A percentile compares a stretch with the other conserved stretches of the same genome.
Conservation (phyloP, 2,888 invertebrate genomes). For the Rhorus exstirpatorius region DNA sequence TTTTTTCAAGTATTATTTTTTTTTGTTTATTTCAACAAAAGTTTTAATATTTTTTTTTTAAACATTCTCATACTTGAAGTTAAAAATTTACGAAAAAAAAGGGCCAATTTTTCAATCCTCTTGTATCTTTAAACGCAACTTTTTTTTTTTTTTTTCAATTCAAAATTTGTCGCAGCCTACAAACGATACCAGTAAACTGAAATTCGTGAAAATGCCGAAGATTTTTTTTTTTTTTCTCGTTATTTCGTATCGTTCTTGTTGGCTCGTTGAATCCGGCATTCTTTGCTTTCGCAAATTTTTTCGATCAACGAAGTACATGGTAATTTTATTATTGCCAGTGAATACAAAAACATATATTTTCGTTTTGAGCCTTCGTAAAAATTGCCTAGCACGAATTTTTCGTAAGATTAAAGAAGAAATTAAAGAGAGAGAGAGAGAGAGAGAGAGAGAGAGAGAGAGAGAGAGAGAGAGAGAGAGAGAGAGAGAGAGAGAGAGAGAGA, state of each 20-base stretch:
- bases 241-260: constrained; percentile 25
- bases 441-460: too few species aligned
- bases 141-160: constrained; percentile 2
- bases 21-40: constrained; percentile 15
- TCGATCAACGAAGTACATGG: too few species aligned
- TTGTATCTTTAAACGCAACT: not conserved
- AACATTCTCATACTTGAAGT: too few species aligned
- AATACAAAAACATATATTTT: constrained; percentile 1
- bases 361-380: constrained; percentile 17
- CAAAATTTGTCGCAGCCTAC: constrained; percentile 14
- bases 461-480: too few species aligned
- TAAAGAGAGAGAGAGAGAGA: too few species aligned
- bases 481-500: too few species aligned
- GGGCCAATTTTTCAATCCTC: not conserved
- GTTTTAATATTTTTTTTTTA: not conserved
- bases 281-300: not conserved
- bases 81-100: not conserved
- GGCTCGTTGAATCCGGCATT: constrained; percentile 49
- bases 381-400: constrained; percentile 11
- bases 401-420: not conserved
- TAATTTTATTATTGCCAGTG: constrained; percentile 27
- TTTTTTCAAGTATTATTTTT: too few species aligned
- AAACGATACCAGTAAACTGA: not conserved
- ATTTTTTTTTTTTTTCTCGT: constrained; percentile 5
- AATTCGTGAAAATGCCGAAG: constrained; percentile 33